Base-by-base conservation (phyloP, 2,888 invertebrate genomes). In the Drosophila suboccidentalis region DNA sequence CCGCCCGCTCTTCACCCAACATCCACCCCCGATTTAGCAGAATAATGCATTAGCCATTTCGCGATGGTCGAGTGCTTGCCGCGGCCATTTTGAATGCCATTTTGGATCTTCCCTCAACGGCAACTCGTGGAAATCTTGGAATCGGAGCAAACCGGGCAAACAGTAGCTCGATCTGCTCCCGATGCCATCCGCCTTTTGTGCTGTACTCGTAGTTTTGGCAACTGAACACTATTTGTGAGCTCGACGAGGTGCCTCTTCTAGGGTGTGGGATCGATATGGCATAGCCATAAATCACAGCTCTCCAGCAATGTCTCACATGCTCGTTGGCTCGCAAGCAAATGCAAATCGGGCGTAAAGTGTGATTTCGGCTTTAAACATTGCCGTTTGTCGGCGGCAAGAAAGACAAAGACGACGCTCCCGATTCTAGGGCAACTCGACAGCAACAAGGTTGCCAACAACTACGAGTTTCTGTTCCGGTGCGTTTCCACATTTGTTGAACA, bases 341-440 rank as follows among this genome's bases (percentile, higher is more conserved):
- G 86, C 76, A 89, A 88, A 89, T 89, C 78, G 69, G 75, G 65
- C 87, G 76, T 74, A 71, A 91, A 82, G 90, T 91, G 90, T 80
- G 87, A 90, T 72, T 78, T 90, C 61, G 64, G 53, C 68, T 75
- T 78, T 74, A 73, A 67, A 47, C 57, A 67, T 55, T 50, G 61
- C 32, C 68, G 64, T 47, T 58, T 36, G 66, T 44, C 54, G 80
- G 68, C 78, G 62, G 61, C 60, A 62, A 58, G 47, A 73, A 66
- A 75, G 29, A 62, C 51, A 43, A 54, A 55, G 15, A 10, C 38
- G 11, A 60, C 65, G 71, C 76, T 71, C 67, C 67, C 81, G 81
- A 86, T 83, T 72, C 81, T 80, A 50, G 69, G 64, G 55, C 78
- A 71, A 49, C 32, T 55, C 41, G 55, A 34, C n/a, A 17, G 22